phyloP scores from a whole-genome alignment of 2,113 vertebrate species.

The Riparia riparia region DNA sequence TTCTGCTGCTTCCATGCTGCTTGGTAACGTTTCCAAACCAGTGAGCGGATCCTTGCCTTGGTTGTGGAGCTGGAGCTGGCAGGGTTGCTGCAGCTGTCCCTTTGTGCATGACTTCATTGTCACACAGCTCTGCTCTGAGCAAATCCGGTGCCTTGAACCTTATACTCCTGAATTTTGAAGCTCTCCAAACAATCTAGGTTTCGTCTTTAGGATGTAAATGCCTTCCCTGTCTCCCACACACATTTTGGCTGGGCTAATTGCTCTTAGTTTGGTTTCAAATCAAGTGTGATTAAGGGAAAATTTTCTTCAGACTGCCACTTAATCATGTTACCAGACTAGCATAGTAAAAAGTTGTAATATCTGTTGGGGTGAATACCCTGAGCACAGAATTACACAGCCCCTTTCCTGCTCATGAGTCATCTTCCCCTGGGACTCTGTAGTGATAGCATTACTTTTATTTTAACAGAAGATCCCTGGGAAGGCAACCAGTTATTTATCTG shows the following conservation, averaged over 20 bases:
- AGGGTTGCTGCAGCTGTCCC: neutral
- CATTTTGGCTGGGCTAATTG: neutral
- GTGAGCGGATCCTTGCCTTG: fast-evolving
- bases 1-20: neutral
- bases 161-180: neutral
- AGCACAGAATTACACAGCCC: neutral
- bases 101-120: neutral
- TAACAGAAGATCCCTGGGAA: neutral
- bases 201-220: neutral
- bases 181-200: neutral
- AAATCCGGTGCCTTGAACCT: neutral
- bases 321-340: neutral
- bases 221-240: no score
- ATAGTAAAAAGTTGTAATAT: neutral
- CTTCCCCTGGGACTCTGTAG: neutral
- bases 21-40: neutral
- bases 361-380: neutral
- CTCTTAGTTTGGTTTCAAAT: constrained; percentile 29
- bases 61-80: neutral
- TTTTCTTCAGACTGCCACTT: neutral
- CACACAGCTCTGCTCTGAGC: neutral
- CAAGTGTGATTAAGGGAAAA: neutral
- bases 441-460: constrained; percentile 13
- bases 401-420: constrained; percentile 36
- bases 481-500: neutral